Percentiles rank a stretch among this genome's conserved stretches.
Evolutionary conservation across 2,797 vertebrate genomes (phyloP).

Genomic region (Lates japonicus): DNA sequence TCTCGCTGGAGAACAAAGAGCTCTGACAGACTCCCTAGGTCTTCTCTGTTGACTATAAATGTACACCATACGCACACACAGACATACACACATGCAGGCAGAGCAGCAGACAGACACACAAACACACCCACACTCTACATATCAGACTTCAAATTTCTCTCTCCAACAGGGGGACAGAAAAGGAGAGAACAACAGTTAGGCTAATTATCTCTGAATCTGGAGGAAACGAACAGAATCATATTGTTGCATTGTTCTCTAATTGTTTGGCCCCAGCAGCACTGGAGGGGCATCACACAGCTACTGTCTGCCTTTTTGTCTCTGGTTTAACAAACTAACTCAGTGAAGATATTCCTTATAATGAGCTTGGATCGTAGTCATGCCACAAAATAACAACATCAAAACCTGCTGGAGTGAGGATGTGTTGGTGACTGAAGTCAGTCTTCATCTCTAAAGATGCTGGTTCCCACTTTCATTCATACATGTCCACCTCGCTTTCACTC

Average conservation of each 20-base stretch:
- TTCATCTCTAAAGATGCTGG: constrained; percentile 28
- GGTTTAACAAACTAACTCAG: constrained; percentile 48
- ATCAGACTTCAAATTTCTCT: constrained; percentile 63
- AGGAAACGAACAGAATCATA: constrained; percentile 56
- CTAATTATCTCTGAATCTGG: constrained; percentile 73
- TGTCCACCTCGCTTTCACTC: constrained; percentile 25
- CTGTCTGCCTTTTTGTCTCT: constrained; percentile 45
- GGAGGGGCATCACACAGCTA: constrained; percentile 41
- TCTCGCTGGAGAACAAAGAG: constrained; percentile 76
- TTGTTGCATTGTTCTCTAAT: constrained; percentile 50
- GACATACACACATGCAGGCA: constrained; percentile 14
- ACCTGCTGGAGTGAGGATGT: constrained; percentile 38
- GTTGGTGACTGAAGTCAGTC: constrained; percentile 38
- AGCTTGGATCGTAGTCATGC: constrained; percentile 36
- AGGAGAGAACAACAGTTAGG: constrained; percentile 49
- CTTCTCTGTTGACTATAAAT: constrained; percentile 75
- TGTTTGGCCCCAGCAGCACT: constrained; percentile 38
- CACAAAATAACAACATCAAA: constrained; percentile 50
- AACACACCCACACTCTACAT: constrained; percentile 41
- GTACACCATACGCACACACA: constrained; percentile 34
- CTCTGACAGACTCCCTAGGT: constrained; percentile 73
- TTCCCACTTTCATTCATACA: constrained; percentile 45
- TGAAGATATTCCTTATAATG: constrained; percentile 49
- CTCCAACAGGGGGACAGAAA: constrained; percentile 54
- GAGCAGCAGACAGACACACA: constrained; percentile 28